These are phyloP conservation scores for Hofmannophila pseudospretella DNA, from an alignment of 2,888 invertebrate genomes.

Conservation along the genomic window DNA sequence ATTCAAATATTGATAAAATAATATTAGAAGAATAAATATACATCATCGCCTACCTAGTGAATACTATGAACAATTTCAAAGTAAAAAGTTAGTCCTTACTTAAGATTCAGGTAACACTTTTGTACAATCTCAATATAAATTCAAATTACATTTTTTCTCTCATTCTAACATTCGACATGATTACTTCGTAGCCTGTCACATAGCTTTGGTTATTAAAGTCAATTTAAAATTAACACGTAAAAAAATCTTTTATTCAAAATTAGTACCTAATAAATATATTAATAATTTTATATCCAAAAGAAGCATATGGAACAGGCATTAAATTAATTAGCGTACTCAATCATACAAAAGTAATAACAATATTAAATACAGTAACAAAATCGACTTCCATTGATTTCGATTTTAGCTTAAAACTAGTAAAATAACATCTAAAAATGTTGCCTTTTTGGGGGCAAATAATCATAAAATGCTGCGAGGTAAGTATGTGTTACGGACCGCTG, in stretches of 20 bases:
- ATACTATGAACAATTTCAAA: slow-evolving; percentile 11
- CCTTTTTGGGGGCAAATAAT: background rate
- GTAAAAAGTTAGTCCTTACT: too few relatives aligned
- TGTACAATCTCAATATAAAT: slow-evolving; percentile 7
- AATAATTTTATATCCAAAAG: too few relatives aligned
- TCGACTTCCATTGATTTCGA: slow-evolving; percentile 6
- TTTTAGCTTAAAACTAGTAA: slow-evolving; percentile 9
- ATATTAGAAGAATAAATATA: slow-evolving; percentile 1
- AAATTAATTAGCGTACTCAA: background rate
- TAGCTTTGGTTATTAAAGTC: background rate
- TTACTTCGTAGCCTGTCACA: slow-evolving; percentile 2
- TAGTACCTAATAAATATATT: too few relatives aligned
- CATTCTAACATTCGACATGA: background rate
- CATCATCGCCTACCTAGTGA: slow-evolving; percentile 6
- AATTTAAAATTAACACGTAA: too few relatives aligned
- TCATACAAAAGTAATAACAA: slow-evolving; percentile 13
- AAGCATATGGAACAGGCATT: slow-evolving; percentile 5
- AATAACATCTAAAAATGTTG: slow-evolving; percentile 5
- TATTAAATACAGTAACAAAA: slow-evolving; percentile 11
- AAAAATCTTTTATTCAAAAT: too few relatives aligned
- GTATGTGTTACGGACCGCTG: too few relatives aligned
- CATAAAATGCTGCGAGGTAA: slow-evolving; percentile 27
- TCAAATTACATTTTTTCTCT: background rate
- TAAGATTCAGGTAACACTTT: background rate
- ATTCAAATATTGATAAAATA: too few relatives aligned